phyloP scores from a whole-genome alignment of 2,888 invertebrate species.

The Tricholauxania praeusta region DNA sequence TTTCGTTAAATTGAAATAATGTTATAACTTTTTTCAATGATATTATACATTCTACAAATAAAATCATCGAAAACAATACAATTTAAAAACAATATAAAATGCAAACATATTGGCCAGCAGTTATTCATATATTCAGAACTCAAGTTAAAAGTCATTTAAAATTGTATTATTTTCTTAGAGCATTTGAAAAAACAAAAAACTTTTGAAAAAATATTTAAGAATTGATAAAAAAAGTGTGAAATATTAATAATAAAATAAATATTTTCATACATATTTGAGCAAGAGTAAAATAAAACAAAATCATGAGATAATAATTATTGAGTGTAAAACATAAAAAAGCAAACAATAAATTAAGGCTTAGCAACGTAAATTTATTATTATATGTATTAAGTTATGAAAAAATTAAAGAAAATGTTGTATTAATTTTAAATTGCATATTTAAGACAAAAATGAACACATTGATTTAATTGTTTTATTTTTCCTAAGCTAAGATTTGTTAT shows the following conservation, averaged over 20 bases:
- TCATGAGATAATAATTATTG: constrained; percentile 33
- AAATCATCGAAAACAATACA: no score
- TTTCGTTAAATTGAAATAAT: no score
- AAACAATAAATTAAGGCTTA: not conserved
- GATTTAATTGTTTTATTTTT: not conserved
- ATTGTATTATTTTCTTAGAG: constrained; percentile 16
- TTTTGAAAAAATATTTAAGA: no score
- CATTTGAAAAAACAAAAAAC: constrained; percentile 18
- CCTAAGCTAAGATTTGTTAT: not conserved
- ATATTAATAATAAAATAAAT: constrained; percentile 17
- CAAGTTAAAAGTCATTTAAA: no score
- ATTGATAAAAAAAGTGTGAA: no score
- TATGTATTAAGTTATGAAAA: constrained; percentile 16
- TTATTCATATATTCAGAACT: no score
- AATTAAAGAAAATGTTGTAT: constrained; percentile 11
- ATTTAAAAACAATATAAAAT: no score
- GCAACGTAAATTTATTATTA: not conserved
- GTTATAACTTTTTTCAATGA: no score
- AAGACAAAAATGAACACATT: not conserved
- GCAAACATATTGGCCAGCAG: no score
- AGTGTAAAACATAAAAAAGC: constrained; percentile 16
- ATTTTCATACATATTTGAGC: constrained; percentile 35
- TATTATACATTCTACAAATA: no score
- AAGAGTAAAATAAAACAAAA: constrained; percentile 22
- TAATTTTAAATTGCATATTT: constrained; percentile 11